Evolutionary conservation across 1,140 invertebrate species (phyloP), one percentile per base, ranked within the genome.

Genomic region (Dolichoris vasculosae): DNA sequence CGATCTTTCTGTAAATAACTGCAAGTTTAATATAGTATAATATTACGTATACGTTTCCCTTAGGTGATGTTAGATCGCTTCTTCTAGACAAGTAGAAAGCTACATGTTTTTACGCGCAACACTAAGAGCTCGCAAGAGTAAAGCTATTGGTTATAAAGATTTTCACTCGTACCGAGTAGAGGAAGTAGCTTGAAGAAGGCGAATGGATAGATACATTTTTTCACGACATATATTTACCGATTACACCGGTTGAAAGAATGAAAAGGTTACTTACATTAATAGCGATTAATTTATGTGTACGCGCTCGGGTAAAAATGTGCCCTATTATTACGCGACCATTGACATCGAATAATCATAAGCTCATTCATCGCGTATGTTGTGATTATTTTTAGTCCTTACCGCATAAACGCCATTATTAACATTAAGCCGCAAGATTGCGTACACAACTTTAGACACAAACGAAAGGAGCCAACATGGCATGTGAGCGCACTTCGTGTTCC

Each of bases 391-490:
- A 55, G 67, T 63, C 55, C 32, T 71, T 40, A 32, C 13, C 48
- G n/a, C 40, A 64, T 79, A 79, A 80, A 75, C 76, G 84, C 13
- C 77, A 55, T 85, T 85, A 80, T 81, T 81, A 81, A 81, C 51
- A 51, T 85, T 55, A 59, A 85, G 83, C 83, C 83, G 64, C 76
- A 79, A 48, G 43, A 38, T 77, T 78, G 82, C 73, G 83, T 40
- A 76, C 32, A 55, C 32, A 59, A 30, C n/a, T 35, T 15, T 26
- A 84, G 48, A 85, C 26, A 51, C 11, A 51, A 26, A 59, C 26
- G 69, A n/a, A 75, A 59, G 67, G 7, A 76, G 69, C 55, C 26
- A 20, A 35, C 43, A 59, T 67, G 43, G 43, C 38, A 32, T 17
- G 46, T 46, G 73, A 43, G 78, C 79, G 35, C 77, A 59, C 79